These are phyloP conservation scores for Trilocha varians DNA, from an alignment of 2,888 invertebrate species.

Conservation along the genomic window DNA sequence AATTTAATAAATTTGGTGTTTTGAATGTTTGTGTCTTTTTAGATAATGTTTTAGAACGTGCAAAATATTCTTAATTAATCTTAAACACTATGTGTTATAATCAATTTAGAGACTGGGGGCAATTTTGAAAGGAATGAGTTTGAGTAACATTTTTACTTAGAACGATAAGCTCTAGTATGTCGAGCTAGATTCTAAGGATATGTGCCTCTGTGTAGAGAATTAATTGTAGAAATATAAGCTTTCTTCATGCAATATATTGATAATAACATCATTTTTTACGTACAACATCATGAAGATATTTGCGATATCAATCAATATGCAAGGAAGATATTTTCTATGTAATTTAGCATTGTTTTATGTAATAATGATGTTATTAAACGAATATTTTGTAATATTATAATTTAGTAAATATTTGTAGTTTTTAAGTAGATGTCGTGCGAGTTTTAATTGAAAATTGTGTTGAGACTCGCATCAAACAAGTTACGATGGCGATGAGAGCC, in stretches of 20 bases:
- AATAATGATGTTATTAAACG: slow-evolving; percentile 21
- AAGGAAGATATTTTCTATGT: neutral
- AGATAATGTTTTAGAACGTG: too few relatives aligned
- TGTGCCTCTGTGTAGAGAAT: slow-evolving; percentile 66
- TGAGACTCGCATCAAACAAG: slow-evolving; percentile 30
- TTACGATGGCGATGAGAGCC: neutral
- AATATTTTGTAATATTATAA: slow-evolving; percentile 30
- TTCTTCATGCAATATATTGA: slow-evolving; percentile 17
- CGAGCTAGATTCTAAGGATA: slow-evolving; percentile 57
- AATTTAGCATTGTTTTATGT: slow-evolving; percentile 9
- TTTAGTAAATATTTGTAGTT: slow-evolving; percentile 42
- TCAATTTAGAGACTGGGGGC: too few relatives aligned
- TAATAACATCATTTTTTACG: slow-evolving; percentile 15
- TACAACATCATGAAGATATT: neutral
- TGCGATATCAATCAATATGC: neutral
- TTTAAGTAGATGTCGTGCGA: slow-evolving; percentile 52
- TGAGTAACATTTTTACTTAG: slow-evolving; percentile 38
- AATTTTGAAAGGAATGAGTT: slow-evolving; percentile 27
- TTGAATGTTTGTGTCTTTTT: too few relatives aligned
- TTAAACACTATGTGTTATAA: too few relatives aligned
- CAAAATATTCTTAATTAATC: too few relatives aligned
- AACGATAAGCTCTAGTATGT: slow-evolving; percentile 24
- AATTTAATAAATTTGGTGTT: too few relatives aligned
- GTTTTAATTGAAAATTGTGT: slow-evolving; percentile 28
- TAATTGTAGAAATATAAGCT: slow-evolving; percentile 33